These are phyloP conservation scores for Eudorcas thomsonii DNA, from an alignment of 2,113 vertebrate genomes.

Conservation along the genomic window DNA sequence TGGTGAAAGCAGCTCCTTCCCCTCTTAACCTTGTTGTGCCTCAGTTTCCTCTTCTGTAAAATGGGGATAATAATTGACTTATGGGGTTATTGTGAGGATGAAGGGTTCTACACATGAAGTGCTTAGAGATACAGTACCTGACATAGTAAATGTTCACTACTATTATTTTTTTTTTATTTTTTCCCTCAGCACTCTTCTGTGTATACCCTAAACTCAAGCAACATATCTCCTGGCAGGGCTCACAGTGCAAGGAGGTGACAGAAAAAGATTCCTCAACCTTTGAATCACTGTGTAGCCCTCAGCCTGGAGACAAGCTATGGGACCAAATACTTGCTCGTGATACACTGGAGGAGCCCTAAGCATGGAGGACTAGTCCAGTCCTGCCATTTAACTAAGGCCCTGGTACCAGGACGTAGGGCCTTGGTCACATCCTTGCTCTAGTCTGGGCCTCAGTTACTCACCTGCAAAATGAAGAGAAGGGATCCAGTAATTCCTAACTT, in stretches of 20 bases:
- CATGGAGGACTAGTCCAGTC: background rate
- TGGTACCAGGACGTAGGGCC: background rate
- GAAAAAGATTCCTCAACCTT: background rate
- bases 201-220: conserved; percentile 45
- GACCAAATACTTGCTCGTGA: background rate
- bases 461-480: background rate
- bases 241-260: too few relatives aligned
- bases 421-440: background rate
- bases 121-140: background rate
- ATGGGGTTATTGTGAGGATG: background rate
- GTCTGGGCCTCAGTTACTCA: background rate
- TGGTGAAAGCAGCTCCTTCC: background rate
- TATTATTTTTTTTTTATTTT: background rate
- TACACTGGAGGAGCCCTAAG: background rate
- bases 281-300: background rate
- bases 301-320: background rate
- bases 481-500: background rate
- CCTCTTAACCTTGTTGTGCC: background rate
- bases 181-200: background rate
- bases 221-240: background rate
- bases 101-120: background rate
- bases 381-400: background rate
- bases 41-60: background rate
- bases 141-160: background rate
- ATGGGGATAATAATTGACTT: background rate